These are phyloP conservation scores for Hipparchia sbordonii DNA, from an alignment of 2,888 invertebrate species.

Conservation along the genomic window DNA sequence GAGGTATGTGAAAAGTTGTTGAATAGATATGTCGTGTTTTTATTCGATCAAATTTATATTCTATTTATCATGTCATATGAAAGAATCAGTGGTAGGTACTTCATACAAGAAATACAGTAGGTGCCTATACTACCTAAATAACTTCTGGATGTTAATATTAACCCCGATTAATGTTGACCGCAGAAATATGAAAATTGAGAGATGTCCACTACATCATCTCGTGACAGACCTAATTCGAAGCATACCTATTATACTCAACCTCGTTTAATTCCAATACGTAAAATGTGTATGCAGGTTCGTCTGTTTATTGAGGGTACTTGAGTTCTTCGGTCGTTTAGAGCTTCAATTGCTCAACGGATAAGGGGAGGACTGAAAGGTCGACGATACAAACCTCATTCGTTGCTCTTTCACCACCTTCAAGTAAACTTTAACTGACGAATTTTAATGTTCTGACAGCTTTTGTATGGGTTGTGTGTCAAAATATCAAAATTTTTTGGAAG, in stretches of 20 bases:
- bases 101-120: background rate
- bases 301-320: background rate
- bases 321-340: background rate
- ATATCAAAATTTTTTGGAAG: too few species aligned
- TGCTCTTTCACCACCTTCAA: too few species aligned
- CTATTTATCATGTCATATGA: too few species aligned
- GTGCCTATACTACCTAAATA: background rate
- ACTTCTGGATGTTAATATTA: background rate
- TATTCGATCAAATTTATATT: too few species aligned
- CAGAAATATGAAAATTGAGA: constrained; percentile 4
- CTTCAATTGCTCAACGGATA: too few species aligned
- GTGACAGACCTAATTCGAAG: background rate
- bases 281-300: background rate
- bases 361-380: too few species aligned
- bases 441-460: too few species aligned
- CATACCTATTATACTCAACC: background rate
- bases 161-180: background rate
- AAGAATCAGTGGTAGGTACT: background rate
- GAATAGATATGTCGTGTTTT: too few species aligned
- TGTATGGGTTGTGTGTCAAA: too few species aligned
- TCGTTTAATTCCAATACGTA: constrained; percentile 1
- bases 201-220: constrained; percentile 15
- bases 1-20: too few species aligned
- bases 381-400: too few species aligned
- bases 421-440: too few species aligned